Evolutionary conservation across 2,888 invertebrate species (phyloP).

Genomic region (Heliconius sara): DNA sequence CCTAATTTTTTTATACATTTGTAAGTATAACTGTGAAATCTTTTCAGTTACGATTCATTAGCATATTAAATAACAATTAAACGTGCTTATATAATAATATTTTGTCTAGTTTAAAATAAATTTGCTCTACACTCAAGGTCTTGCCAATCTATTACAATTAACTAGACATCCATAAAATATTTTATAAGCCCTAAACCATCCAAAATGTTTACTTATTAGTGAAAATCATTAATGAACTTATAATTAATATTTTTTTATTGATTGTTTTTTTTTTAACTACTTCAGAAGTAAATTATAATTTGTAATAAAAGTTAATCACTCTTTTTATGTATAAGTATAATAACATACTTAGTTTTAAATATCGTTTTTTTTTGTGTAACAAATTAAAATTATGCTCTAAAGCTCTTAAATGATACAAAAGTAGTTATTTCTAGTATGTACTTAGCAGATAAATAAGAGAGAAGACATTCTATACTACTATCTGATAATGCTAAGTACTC

Average conservation of each 20-base stretch:
- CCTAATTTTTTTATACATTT: not conserved
- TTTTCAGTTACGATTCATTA: not conserved
- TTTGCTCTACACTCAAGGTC: constrained; percentile 50
- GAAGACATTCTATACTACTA: not conserved
- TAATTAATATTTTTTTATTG: not conserved
- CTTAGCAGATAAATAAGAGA: not conserved
- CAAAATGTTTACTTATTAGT: not conserved
- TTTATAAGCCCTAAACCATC: not conserved
- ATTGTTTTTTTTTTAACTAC: not conserved
- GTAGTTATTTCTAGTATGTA: not conserved
- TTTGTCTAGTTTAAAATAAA: constrained; percentile 6
- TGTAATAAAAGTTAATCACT: not conserved
- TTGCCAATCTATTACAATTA: constrained; percentile 27
- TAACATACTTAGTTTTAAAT: not conserved
- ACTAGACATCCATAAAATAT: not conserved
- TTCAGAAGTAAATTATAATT: not conserved
- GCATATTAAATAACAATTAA: constrained; percentile 18
- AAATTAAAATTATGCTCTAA: not conserved
- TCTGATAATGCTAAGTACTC: not conserved
- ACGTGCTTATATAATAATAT: constrained; percentile 50
- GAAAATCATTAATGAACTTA: not conserved
- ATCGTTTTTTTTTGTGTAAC: constrained; percentile 4
- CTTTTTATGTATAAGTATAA: not conserved
- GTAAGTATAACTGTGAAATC: constrained; percentile 6
- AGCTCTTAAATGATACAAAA: not conserved